These are phyloP conservation scores for Philaenus spumarius DNA, from an alignment of 1,140 invertebrate species.

Conservation along the genomic window DNA sequence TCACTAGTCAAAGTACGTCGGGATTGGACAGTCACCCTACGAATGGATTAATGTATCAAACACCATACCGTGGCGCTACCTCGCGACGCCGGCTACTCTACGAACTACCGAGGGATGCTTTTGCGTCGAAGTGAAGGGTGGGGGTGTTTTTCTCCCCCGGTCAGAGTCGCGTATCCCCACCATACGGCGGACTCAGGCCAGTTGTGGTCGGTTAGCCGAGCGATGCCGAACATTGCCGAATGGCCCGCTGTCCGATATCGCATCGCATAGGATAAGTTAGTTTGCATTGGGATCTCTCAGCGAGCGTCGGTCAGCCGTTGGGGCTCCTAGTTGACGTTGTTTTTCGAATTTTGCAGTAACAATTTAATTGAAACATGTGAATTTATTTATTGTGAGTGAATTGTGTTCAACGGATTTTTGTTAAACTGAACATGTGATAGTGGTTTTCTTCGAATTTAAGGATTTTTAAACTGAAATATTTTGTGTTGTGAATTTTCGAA, in stretches of 20 bases:
- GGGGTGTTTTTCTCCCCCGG: no score
- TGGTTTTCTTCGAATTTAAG: background rate
- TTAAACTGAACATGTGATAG: background rate
- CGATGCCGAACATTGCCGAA: slow-evolving; percentile 16
- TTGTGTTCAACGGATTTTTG: background rate
- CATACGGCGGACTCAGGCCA: background rate
- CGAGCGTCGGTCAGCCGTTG: background rate
- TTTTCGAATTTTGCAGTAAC: background rate
- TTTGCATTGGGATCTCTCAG: background rate
- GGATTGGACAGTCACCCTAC: no score
- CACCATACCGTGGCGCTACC: no score
- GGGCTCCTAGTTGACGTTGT: no score
- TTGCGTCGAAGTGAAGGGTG: no score
- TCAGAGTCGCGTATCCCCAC: no score
- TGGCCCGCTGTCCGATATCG: background rate
- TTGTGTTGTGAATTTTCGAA: background rate
- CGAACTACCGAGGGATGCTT: no score
- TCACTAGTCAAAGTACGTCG: no score
- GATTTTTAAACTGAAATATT: background rate
- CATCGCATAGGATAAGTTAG: background rate
- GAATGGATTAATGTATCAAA: no score
- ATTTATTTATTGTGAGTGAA: background rate
- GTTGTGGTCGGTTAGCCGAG: slow-evolving; percentile 12
- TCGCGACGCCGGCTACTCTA: no score
- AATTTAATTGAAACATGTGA: background rate